Base-by-base conservation (phyloP, 2,797 vertebrate species). In the Oophaga sylvatica region DNA sequence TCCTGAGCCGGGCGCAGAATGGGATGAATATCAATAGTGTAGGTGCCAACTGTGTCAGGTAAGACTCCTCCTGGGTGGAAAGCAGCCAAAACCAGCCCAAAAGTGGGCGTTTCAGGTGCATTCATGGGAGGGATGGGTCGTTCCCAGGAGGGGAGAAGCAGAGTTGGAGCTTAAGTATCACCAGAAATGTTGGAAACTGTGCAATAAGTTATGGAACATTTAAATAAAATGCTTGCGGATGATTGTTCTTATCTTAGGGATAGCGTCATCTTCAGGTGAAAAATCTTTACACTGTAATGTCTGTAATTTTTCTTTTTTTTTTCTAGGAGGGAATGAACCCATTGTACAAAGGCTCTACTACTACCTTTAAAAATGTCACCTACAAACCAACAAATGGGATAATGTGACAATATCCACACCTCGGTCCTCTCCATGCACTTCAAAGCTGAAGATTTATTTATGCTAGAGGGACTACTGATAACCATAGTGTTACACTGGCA, bases 341-440 rank as follows among this genome's bases (percentile, higher is more conserved):
- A 87, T 92, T 99, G 87, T 99, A 99, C 94, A 96, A 91, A 94
- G 98, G 98, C 77, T 98, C 98, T 2, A 99, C 97, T 19, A 97
- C 96, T 77, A 99, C 98, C 22, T 99, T 99, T 92, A 98, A 96
- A 96, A 99, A 99, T 63, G 95, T 99, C 87, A 97, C 97, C 84
- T 99, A 99, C 92, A 98, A 95, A 85, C 92, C 91, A 95, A 95
- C 90, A 96, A 95, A 85, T 29, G 88, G 93, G 65, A 92, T 90
- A 57, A 89, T 90, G 83, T 89, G 83, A 89, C 17, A n/a, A 17
- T 12, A 41, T 60, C 26, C 20, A n/a, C 78, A 22, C 20, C 59
- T 12, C 59, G 35, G 16, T n/a, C 45, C 3, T 35, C 71, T 71
- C 56, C 67, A 9, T 16, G 56, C 68, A 73, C 53, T 68, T 59